Evolutionary conservation across 2,113 vertebrate genomes (phyloP).

Genomic region (Platysternon megacephalum): DNA sequence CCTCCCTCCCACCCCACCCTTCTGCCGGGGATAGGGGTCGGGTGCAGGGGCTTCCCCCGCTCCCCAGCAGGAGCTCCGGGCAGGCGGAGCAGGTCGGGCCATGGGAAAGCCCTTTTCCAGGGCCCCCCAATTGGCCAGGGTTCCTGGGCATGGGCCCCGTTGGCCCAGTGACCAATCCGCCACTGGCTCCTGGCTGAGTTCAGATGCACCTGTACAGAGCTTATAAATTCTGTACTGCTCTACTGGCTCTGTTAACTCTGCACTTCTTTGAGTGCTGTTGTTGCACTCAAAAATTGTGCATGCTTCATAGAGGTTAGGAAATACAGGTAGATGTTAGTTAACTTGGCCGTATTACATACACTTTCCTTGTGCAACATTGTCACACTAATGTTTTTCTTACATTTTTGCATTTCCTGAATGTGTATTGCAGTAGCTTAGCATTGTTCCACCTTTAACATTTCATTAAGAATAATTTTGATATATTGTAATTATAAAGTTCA

Average conservation of each 20-base stretch:
- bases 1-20: rapidly evolving
- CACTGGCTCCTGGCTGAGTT: too few relatives aligned
- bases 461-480: not conserved
- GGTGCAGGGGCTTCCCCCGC: too few relatives aligned
- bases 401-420: not conserved
- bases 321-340: not conserved
- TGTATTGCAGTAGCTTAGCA: too few relatives aligned
- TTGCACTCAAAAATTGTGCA: not conserved
- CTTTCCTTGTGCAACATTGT: not conserved
- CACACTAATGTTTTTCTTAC: not conserved
- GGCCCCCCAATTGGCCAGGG: too few relatives aligned
- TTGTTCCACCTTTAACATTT: not conserved
- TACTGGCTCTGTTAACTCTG: not conserved
- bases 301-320: not conserved
- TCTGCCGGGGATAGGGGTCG: too few relatives aligned
- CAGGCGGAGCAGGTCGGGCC: too few relatives aligned
- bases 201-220: too few relatives aligned
- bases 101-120: too few relatives aligned
- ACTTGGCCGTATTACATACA: not conserved
- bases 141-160: too few relatives aligned
- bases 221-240: not conserved
- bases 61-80: too few relatives aligned
- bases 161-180: too few relatives aligned
- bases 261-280: not conserved
- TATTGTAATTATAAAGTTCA: not conserved